A percentile compares a stretch with the other conserved stretches of the same genome.
Conservation (phyloP, 2,888 invertebrate species). For the Diloba caeruleocephala region DNA sequence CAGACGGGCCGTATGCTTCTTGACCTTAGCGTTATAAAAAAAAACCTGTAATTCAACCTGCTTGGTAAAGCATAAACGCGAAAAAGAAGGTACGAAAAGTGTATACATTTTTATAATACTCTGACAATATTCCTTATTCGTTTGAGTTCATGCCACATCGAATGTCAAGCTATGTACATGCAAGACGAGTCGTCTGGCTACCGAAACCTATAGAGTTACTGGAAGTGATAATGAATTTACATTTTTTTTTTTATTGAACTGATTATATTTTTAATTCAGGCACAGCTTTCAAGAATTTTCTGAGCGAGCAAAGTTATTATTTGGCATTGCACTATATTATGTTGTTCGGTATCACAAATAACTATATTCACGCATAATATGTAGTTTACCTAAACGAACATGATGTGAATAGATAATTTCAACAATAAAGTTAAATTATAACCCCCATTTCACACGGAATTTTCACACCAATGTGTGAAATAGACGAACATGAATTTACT, state of each 20-base stretch:
- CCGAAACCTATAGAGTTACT: constrained; percentile 13
- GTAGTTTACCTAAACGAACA: too few relatives aligned
- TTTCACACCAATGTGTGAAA: constrained; percentile 22
- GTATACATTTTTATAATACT: background rate
- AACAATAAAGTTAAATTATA: constrained; percentile 19
- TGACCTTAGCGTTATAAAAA: too few relatives aligned
- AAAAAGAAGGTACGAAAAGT: background rate
- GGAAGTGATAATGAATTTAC: constrained; percentile 14
- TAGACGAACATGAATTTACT: background rate
- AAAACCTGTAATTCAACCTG: too few relatives aligned
- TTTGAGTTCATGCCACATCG: constrained; percentile 28
- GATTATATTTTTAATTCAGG: too few relatives aligned
- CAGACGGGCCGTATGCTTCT: too few relatives aligned
- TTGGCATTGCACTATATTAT: too few relatives aligned
- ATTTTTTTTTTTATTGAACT: too few relatives aligned
- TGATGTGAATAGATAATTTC: constrained; percentile 10
- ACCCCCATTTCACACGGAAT: constrained; percentile 12
- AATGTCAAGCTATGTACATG: constrained; percentile 33
- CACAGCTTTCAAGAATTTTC: too few relatives aligned
- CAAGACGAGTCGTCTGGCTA: constrained; percentile 19
- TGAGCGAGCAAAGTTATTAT: too few relatives aligned
- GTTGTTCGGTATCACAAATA: too few relatives aligned
- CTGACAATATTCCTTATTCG: constrained; percentile 4
- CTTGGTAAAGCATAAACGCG: too few relatives aligned
- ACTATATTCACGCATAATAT: too few relatives aligned